Base-by-base conservation (phyloP, 2,888 invertebrate genomes). In the Orthonevra nobilis region DNA sequence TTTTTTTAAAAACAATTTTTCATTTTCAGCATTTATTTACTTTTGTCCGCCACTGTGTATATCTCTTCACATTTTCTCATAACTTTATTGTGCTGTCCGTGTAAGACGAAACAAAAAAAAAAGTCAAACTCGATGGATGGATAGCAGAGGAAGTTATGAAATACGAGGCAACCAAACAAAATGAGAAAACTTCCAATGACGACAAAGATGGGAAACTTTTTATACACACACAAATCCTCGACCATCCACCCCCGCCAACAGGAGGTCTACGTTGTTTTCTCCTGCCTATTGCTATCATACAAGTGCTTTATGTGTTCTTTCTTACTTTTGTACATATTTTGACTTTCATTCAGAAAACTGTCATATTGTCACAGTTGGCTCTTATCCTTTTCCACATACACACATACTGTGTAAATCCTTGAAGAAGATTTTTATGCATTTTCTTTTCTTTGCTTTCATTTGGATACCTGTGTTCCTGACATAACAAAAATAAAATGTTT, bases 101-200 rank as follows among this genome's bases (percentile, higher is more conserved):
- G 52, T 34, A 12, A 60, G 36, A 9, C 1, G 26, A 7, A 15
- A 19, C 15, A 15, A 52, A 52, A 56, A 36, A 28, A 42, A 42
- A 14, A 61, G 48, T 61, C 48, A 68, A 61, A 68, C 54, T 54
- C 40, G 69, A 61, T 75, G 46, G 61, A 75, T 66, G 54, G 72
- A 34, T 72, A 20, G 46, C 10, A 38, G 32, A 14, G 56, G 23
- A 50, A 74, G 52, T 74, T 74, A 61, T 69, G 61, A 74, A 69
- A 48, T 38, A 61, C 54, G 61, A 61, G 69, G 46, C 61, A 46
- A 20, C 60, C 38, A 54, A 69, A 69, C 61, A 61, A 74, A 74
- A 74, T 74, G 74, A 68, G 74, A 74, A 74, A 74, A 74, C 74
- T 74, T 74, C 54, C 42, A 38, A 52, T 60, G 68, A 54, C 28